Evolutionary conservation across 2,888 invertebrate genomes (phyloP), one percentile per base, ranked within the genome.

Genomic region (Drosophila testacea): DNA sequence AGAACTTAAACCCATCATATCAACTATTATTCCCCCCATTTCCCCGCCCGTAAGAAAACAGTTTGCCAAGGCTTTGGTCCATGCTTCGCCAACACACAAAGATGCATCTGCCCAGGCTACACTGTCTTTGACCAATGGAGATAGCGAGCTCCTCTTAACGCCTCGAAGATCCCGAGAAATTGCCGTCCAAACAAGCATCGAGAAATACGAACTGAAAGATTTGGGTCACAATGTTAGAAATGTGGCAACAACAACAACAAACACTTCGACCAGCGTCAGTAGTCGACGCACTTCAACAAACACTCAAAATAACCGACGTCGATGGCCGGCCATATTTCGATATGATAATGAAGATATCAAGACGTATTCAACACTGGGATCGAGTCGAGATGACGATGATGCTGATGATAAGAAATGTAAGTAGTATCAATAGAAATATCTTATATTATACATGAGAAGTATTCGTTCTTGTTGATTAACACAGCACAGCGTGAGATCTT

Each of bases 181-280:
- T 41, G 92, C 91, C 30, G 90, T 92, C 5, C 92, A 92, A 76
- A 92, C 92, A 1, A 92, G 92, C 67, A 84, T 91, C 63, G 92
- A 92, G 48, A 75, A 77, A 6, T 89, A 85, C 68, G 92, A 92
- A 56, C 77, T 92, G 46, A 90, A 82, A 30, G 88, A 88, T 10
- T 46, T 91, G 34, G 68, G 57, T 1, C 83, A 78, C 39, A 82
- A 74, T 47, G 78, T 88, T 9, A 87, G 83, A 65, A 86, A 91
- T 79, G 89, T 83, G 61, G 89, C 81, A 39, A 81, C 86, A 13
- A 79, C 81, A 6, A 81, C 87, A 36, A 84, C 91, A n/a, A 86
- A 83, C 34, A 81, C 76, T 10, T 88, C 89, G 10, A 85, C 85
- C 6, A 89, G 80, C 57, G 84, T 80, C 57, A 90, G 86, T 64